Base-by-base conservation (phyloP, 2,888 invertebrate species). In the Liodrosophila aerea region DNA sequence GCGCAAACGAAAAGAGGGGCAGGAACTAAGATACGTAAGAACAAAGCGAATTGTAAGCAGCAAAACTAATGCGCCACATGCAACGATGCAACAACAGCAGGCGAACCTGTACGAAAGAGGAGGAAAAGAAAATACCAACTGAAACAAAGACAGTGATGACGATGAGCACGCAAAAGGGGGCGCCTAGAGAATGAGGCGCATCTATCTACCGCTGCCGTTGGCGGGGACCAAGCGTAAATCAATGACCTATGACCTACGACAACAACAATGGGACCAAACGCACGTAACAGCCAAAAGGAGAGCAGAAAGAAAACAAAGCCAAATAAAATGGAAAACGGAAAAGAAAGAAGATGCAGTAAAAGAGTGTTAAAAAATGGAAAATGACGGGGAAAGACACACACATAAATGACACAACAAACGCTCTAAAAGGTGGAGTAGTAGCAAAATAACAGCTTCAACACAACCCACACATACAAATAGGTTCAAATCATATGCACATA, bases 221-320 rank as follows among this genome's bases (percentile, higher is more conserved):
- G 56, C 45, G 54, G 61, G 57, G 56, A 66, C 76, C 73, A 75
- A 84, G 77, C 85, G 77, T 85, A 84, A 83, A 86, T 84, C 84
- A 84, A 84, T 86, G 84, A 84, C 84, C 84, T 84, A 84, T 86
- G 84, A 84, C 84, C 84, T 84, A 84, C 86, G 84, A 85, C 73
- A 66, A 67, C 64, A 63, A 51, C 43, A 53, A 49, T 22, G 22
- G 5, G 22, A 2, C 3, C 22, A 22, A 22, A 22, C 22, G 22
- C 22, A 22, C 22, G 52, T 29, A 57, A 13, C 29, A 33, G 15
- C 46, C 53, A 18, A 54, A 34, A 59, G 41, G 29, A 13, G 15
- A 31, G 15, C 13, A 27, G 9, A 11, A 18, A 16, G 16, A 43
- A 9, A 34, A 13, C 12, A 5, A 29, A 27, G 16, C 7, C 18